Evolutionary conservation across 2,113 vertebrate genomes (phyloP).

Genomic region (Garra rufa): DNA sequence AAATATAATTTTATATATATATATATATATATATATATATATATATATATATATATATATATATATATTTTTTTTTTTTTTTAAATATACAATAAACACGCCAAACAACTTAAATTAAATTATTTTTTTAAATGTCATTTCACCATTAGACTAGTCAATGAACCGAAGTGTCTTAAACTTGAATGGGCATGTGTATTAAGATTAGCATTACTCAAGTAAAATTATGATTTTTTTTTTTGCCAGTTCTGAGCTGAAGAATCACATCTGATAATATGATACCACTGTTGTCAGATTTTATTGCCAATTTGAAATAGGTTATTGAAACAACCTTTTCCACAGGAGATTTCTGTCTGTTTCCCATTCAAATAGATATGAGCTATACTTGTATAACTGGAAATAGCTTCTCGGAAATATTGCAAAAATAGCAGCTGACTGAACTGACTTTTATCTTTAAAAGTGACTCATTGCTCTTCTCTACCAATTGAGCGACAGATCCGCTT

Average conservation of each 20-base stretch:
- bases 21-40: too few species aligned
- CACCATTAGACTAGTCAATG: background rate
- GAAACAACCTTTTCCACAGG: background rate
- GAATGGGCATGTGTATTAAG: background rate
- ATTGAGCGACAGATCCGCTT: background rate
- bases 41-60: too few species aligned
- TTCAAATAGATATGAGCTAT: background rate
- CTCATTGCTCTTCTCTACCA: background rate
- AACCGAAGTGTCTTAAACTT: background rate
- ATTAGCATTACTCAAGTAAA: background rate
- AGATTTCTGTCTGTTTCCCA: background rate
- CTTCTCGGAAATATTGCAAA: background rate
- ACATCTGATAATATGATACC: background rate
- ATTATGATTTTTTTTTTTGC: too few species aligned
- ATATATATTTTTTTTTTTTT: too few species aligned
- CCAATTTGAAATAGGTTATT: background rate
- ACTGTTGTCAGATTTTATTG: background rate
- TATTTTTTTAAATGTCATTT: too few species aligned
- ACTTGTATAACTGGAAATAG: background rate
- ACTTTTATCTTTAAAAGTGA: background rate
- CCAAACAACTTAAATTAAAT: too few species aligned
- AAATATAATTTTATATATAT: too few species aligned
- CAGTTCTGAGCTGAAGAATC: background rate
- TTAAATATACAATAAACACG: too few species aligned
- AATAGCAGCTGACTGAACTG: background rate